Evolutionary conservation across 2,113 vertebrate genomes (phyloP).

Genomic region (Cisticola juncidis): DNA sequence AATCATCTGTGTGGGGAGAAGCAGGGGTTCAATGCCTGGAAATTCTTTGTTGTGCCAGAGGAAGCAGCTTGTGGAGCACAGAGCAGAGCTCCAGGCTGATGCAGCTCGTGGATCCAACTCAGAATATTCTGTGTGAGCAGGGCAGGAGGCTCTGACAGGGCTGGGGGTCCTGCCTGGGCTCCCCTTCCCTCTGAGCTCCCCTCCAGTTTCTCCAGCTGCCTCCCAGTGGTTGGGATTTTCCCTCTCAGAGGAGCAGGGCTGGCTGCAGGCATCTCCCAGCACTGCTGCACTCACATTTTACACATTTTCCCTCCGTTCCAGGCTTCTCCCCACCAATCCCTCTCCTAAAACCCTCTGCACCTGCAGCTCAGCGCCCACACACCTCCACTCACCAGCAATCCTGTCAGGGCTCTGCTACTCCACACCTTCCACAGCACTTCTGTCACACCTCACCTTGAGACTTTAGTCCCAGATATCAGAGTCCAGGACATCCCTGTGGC

Average conservation of each 20-base stretch:
- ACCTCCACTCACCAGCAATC: not conserved
- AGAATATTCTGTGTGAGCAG: not conserved
- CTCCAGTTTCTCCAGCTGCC: not conserved
- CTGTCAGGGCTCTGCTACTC: not conserved
- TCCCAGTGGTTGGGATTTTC: not conserved
- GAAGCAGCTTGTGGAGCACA: not conserved
- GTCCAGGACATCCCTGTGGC: too few species aligned
- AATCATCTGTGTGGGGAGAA: not conserved
- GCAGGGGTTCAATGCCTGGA: too few species aligned
- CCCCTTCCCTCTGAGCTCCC: not conserved
- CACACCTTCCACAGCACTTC: not conserved
- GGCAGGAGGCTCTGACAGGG: not conserved
- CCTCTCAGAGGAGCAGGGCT: not conserved
- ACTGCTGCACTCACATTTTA: not conserved
- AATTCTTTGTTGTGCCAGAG: not conserved
- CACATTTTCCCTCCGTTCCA: rapidly evolving
- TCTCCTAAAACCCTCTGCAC: not conserved
- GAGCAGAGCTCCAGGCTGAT: not conserved
- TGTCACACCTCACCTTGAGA: not conserved
- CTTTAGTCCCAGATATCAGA: not conserved
- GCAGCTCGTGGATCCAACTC: not conserved
- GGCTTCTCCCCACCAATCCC: not conserved
- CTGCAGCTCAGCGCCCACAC: not conserved
- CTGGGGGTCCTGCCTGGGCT: not conserved
- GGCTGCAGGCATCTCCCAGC: not conserved